Conservation (phyloP, 2,113 vertebrate species). For the Tor tambroides region DNA sequence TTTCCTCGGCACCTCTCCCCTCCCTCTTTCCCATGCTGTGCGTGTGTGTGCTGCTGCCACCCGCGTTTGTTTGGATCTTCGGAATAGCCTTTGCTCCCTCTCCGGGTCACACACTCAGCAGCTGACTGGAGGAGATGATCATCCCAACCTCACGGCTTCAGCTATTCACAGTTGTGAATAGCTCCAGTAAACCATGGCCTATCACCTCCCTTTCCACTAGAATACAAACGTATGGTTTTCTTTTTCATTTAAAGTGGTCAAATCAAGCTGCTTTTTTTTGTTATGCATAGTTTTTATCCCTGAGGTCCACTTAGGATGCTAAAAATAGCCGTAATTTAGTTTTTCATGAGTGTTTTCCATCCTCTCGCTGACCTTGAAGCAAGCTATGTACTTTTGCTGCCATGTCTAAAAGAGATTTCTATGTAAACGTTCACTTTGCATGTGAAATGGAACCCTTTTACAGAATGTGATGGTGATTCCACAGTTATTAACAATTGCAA, state of each 20-base stretch:
- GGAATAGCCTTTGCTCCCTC: constrained; percentile 45
- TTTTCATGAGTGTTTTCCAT: background rate
- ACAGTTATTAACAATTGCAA: background rate
- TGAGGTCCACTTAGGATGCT: constrained; percentile 12
- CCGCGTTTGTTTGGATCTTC: constrained; percentile 54
- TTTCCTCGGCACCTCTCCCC: constrained; percentile 53
- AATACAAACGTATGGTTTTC: background rate
- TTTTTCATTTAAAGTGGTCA: background rate
- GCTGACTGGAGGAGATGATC: constrained; percentile 58
- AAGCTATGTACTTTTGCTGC: background rate
- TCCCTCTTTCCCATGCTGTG: constrained; percentile 57
- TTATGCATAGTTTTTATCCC: background rate
- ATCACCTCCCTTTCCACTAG: background rate
- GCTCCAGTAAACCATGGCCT: background rate
- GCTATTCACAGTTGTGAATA: constrained; percentile 15
- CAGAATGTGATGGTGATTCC: background rate
- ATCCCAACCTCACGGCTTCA: constrained; percentile 24
- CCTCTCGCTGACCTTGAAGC: background rate
- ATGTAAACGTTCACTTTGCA: background rate
- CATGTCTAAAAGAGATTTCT: background rate
- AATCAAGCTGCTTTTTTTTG: background rate
- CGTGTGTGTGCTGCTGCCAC: constrained; percentile 47
- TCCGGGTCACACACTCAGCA: constrained; percentile 57
- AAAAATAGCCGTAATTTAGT: background rate
- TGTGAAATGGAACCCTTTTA: background rate